These are phyloP conservation scores for Agrotis segetum DNA, from an alignment of 2,888 invertebrate genomes.

Conservation along the genomic window DNA sequence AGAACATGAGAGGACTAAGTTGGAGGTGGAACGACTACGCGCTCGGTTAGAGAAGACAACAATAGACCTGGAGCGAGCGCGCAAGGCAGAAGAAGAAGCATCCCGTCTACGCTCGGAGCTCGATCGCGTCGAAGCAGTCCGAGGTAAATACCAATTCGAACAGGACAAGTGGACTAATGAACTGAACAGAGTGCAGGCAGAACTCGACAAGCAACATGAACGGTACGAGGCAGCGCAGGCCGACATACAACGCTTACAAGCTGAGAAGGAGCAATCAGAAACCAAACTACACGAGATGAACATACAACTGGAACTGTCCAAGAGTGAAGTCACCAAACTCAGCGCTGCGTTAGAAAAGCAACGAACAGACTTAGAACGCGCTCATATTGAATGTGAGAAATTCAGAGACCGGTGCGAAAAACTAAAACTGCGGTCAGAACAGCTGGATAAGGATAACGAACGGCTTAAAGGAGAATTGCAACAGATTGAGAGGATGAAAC, in stretches of 20 bases:
- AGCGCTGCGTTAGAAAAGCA: slow-evolving; percentile 95
- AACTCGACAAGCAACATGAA: slow-evolving; percentile 94
- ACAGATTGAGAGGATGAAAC: slow-evolving; percentile 94
- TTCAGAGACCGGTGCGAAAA: slow-evolving; percentile 96
- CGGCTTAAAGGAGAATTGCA: slow-evolving; percentile 87
- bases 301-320: slow-evolving; percentile 95
- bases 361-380: slow-evolving; percentile 94
- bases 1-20: slow-evolving; percentile 94
- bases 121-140: slow-evolving; percentile 94
- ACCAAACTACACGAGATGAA: slow-evolving; percentile 94
- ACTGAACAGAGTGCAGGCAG: slow-evolving; percentile 94
- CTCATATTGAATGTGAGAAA: slow-evolving; percentile 97
- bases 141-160: slow-evolving; percentile 91
- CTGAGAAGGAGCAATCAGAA: slow-evolving; percentile 93
- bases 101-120: slow-evolving; percentile 93
- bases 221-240: slow-evolving; percentile 94
- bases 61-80: slow-evolving; percentile 94
- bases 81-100: slow-evolving; percentile 93
- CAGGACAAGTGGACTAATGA: slow-evolving; percentile 91
- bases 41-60: slow-evolving; percentile 95
- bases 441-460: slow-evolving; percentile 92
- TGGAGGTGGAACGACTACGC: slow-evolving; percentile 95
- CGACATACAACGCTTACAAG: slow-evolving; percentile 93
- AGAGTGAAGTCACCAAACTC: slow-evolving; percentile 94
- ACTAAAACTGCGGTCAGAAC: slow-evolving; percentile 93